phyloP scores from a whole-genome alignment of 2,113 vertebrate genomes.

The Python bivittatus region DNA sequence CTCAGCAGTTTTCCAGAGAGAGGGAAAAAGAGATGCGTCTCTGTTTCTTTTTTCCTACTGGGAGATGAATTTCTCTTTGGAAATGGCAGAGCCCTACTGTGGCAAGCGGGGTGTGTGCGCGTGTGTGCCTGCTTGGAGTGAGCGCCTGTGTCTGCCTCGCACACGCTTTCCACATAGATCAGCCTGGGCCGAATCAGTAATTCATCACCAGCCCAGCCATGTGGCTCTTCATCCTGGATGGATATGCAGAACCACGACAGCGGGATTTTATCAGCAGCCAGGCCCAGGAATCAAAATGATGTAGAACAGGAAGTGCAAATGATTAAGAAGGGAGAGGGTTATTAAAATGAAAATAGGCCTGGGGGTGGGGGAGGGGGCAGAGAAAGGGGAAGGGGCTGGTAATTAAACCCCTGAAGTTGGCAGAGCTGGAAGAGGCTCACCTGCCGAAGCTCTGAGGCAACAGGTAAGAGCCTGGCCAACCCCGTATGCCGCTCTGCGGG shows the following conservation, averaged over 20 bases:
- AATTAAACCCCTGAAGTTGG: not conserved
- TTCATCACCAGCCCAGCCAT: constrained; percentile 17
- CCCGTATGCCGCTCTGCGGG: too few relatives aligned
- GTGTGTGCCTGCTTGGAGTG: too few relatives aligned
- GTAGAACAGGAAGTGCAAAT: constrained; percentile 34
- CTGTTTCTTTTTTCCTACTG: not conserved
- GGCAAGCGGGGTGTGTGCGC: too few relatives aligned
- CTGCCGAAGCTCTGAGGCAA: too few relatives aligned
- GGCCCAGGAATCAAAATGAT: constrained; percentile 5
- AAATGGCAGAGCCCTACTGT: too few relatives aligned
- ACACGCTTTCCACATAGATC: constrained; percentile 34
- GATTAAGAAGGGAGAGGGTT: not conserved
- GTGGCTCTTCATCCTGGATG: constrained; percentile 35
- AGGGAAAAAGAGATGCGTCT: not conserved
- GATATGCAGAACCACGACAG: constrained; percentile 31
- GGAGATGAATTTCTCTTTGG: not conserved
- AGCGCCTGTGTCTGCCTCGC: not conserved
- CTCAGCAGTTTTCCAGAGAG: not conserved
- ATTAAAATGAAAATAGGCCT: not conserved
- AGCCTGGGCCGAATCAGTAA: constrained; percentile 32
- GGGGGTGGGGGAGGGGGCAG: not conserved
- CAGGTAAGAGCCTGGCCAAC: not conserved
- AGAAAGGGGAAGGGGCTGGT: not conserved
- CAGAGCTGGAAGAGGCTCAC: not conserved
- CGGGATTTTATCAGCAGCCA: constrained; percentile 12